Base-by-base conservation (phyloP, 2,113 vertebrate species). In the Anarrhichthys ocellatus region DNA sequence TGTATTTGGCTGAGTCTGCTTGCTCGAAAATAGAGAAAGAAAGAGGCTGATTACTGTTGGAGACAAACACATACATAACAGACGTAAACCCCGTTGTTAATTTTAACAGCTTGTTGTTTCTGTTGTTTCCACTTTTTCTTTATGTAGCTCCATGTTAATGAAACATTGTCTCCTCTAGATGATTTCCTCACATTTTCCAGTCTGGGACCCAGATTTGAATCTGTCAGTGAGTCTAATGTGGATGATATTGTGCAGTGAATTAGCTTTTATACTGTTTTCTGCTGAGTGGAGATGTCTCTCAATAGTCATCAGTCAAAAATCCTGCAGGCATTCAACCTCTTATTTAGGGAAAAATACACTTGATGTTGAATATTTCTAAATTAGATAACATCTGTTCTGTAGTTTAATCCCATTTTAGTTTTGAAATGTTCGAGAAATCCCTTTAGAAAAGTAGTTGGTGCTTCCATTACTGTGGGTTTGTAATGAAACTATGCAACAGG, bases 1-100 rank as follows among this genome's bases (percentile, higher is more conserved):
- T 91, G 74, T 87, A 90, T 92, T 89, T 92, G 91, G 85, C 87
- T 80, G 75, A 27, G 70, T 83, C 64, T 77, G 42, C 77, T 70
- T 32, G 73, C 81, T 82, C 81, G 48, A 80, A 52, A 88, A 85
- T 68, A 54, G 76, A 83, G 78, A 74, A 67, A 66, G 62, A 63
- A 62, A 63, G 65, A 86, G 78, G 63, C 64, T 0, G 69, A 85
- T 81, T 32, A 72, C 56, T 42, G 22, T 5, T 56, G 65, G 32
- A 84, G 68, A 88, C 77, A 70, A 82, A 74, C 52, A 52, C 8
- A 29, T 29, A 52, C 54, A 48, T 66, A 56, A 70, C 71, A 11
- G 64, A 73, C 0, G 0, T 64, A 52, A 18, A 11, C 20, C 15
- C 32, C 1, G 22, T 2, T 72, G 50, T 34, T 22, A 5, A 9